These are phyloP conservation scores for Sipunculus nudus DNA, from an alignment of 2,888 invertebrate genomes.

Conservation along the genomic window DNA sequence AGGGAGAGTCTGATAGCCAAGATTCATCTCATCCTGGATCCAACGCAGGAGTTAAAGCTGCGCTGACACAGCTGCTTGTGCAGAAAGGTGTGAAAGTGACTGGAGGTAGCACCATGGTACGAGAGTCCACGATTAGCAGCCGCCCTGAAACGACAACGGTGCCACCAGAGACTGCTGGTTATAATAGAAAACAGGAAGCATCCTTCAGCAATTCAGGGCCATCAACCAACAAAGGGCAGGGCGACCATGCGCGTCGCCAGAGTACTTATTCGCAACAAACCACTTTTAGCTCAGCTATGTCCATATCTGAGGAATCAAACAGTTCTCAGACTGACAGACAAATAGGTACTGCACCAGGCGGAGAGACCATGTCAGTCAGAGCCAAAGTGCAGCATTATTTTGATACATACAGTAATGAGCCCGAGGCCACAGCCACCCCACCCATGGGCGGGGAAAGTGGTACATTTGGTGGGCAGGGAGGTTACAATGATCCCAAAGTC, in stretches of 20 bases:
- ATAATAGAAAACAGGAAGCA: too few relatives aligned
- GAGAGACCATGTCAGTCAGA: constrained; percentile 20
- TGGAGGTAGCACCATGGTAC: constrained; percentile 7
- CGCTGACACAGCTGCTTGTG: constrained; percentile 69
- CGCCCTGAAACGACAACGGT: not conserved
- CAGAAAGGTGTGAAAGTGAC: constrained; percentile 68
- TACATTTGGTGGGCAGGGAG: too few relatives aligned
- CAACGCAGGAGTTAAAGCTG: constrained; percentile 67
- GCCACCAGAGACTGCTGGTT: not conserved
- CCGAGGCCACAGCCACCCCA: too few relatives aligned
- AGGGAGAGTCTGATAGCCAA: constrained; percentile 1
- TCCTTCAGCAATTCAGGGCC: too few relatives aligned
- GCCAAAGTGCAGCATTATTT: constrained; percentile 43
- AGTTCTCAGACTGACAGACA: constrained; percentile 30
- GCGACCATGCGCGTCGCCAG: not conserved
- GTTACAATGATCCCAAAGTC: too few relatives aligned
- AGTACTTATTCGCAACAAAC: constrained; percentile 18
- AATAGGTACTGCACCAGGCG: not conserved
- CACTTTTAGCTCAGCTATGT: constrained; percentile 15
- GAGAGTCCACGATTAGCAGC: too few relatives aligned
- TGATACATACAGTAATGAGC: constrained; percentile 27
- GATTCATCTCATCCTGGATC: not conserved
- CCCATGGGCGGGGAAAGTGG: too few relatives aligned
- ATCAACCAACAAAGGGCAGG: too few relatives aligned
- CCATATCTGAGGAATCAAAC: constrained; percentile 20